Evolutionary conservation across 2,797 vertebrate species (phyloP).

Genomic region (Tenualosa ilisha): DNA sequence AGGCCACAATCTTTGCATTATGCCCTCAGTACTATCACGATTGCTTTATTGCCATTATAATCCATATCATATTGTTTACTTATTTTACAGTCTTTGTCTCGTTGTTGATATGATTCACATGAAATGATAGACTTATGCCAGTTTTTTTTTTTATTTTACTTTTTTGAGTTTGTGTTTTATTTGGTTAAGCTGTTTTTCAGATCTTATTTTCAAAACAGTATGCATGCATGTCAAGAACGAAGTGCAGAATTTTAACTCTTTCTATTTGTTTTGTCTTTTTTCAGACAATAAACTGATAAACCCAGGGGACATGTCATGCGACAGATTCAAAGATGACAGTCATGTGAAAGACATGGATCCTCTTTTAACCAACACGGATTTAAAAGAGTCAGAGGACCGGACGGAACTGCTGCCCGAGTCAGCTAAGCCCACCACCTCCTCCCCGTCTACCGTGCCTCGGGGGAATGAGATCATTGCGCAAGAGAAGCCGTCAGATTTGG

Average conservation of each 20-base stretch:
- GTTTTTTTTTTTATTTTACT: too few species aligned
- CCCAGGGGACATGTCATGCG: conserved; percentile 75
- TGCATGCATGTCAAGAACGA: neutral
- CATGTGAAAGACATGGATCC: conserved; percentile 77
- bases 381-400: conserved; percentile 86
- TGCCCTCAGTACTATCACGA: conserved; percentile 54
- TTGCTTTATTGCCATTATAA: conserved; percentile 58
- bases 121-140: conserved; percentile 23
- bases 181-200: neutral
- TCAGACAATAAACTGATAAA: conserved; percentile 78
- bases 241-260: neutral
- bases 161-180: too few species aligned
- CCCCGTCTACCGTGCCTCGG: conserved; percentile 73
- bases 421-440: conserved; percentile 77
- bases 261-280: conserved; percentile 25
- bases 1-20: conserved; percentile 68
- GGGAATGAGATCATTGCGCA: conserved; percentile 69
- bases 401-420: conserved; percentile 71
- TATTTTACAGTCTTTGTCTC: conserved; percentile 30
- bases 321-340: conserved; percentile 79
- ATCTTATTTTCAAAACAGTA: neutral
- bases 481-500: conserved; percentile 74
- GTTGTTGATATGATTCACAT: conserved; percentile 30
- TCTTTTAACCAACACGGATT: conserved; percentile 88
- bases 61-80: conserved; percentile 32